phyloP scores from a whole-genome alignment of 2,888 invertebrate genomes.

The Poecilobothrus nobilitatus region DNA sequence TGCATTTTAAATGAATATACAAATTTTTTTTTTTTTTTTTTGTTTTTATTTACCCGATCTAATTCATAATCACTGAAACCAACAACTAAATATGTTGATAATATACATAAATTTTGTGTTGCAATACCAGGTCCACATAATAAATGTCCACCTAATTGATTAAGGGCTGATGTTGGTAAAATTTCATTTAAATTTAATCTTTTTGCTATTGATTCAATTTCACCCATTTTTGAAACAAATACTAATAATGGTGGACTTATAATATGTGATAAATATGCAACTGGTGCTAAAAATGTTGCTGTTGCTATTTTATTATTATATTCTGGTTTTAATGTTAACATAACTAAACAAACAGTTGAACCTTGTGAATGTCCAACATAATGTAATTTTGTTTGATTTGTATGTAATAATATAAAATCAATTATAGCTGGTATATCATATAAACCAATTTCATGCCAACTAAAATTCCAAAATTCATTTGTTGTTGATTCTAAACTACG shows the following conservation, averaged over 20 bases:
- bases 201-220: slow-evolving; percentile 33
- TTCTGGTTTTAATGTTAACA: slow-evolving; percentile 31
- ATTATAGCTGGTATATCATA: slow-evolving; percentile 36
- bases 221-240: slow-evolving; percentile 28
- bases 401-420: slow-evolving; percentile 31
- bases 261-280: slow-evolving; percentile 31
- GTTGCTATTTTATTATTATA: slow-evolving; percentile 35
- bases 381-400: slow-evolving; percentile 29
- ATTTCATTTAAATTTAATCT: slow-evolving; percentile 38
- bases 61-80: slow-evolving; percentile 39
- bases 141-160: slow-evolving; percentile 37
- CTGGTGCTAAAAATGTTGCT: slow-evolving; percentile 35
- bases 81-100: slow-evolving; percentile 36
- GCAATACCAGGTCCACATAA: slow-evolving; percentile 33
- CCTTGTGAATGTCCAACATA: slow-evolving; percentile 39
- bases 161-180: slow-evolving; percentile 35
- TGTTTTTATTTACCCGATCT: slow-evolving; percentile 37
- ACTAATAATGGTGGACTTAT: slow-evolving; percentile 33
- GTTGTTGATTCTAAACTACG: slow-evolving; percentile 27
- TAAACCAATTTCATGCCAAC: slow-evolving; percentile 39
- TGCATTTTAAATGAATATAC: too few species aligned
- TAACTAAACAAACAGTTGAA: slow-evolving; percentile 30
- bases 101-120: slow-evolving; percentile 35
- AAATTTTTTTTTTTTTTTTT: too few species aligned
- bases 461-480: slow-evolving; percentile 36